Percentiles rank a stretch among this genome's conserved stretches.
phyloP scores from a whole-genome alignment of 2,113 vertebrate genomes.

The Empidonax traillii region DNA sequence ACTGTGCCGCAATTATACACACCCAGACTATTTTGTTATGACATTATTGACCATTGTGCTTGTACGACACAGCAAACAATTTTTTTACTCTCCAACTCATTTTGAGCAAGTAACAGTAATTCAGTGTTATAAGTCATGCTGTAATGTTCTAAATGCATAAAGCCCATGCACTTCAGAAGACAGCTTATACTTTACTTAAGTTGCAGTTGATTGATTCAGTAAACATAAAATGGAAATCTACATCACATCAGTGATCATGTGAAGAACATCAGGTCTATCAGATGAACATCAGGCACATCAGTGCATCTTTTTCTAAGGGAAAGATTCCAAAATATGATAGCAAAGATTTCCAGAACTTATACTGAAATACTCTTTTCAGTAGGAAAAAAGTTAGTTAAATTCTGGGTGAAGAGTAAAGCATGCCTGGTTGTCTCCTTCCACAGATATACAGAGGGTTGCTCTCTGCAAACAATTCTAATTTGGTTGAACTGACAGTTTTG shows the following conservation, averaged over 20 bases:
- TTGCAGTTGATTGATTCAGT: not conserved
- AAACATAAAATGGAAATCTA: slow-evolving; percentile 28
- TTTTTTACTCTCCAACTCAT: slow-evolving; percentile 8
- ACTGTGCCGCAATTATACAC: not conserved
- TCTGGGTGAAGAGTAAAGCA: not conserved
- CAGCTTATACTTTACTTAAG: not conserved
- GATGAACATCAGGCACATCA: not conserved
- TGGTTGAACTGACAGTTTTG: not conserved
- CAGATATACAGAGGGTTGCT: not conserved
- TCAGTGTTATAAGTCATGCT: not conserved
- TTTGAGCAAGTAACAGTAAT: slow-evolving; percentile 29
- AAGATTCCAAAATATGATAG: not conserved
- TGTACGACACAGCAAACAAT: slow-evolving; percentile 27
- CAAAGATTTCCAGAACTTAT: not conserved
- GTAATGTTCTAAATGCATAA: not conserved
- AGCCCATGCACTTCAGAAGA: not conserved
- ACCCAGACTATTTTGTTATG: slow-evolving; percentile 7
- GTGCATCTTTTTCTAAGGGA: not conserved
- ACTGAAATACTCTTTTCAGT: not conserved
- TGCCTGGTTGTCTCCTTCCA: not conserved
- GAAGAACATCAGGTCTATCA: not conserved
- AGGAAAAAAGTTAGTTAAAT: not conserved
- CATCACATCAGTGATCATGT: not conserved
- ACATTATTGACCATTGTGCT: slow-evolving; percentile 32
- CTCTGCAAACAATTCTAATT: not conserved